Conservation (phyloP, 2,113 vertebrate species). For the Hirundichthys speculiger region DNA sequence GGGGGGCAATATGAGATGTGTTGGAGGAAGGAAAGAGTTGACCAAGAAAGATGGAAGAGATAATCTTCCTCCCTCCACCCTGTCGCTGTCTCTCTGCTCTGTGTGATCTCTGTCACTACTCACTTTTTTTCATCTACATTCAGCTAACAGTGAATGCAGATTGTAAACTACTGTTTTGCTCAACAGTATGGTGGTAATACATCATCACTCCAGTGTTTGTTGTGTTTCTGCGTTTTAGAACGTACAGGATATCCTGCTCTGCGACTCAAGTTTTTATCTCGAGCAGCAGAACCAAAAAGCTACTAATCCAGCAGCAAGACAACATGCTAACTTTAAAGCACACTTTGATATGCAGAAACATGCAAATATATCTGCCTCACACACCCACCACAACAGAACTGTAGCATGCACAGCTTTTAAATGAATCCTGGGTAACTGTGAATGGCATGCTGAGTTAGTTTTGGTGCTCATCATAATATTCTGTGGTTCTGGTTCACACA, state of each 20-base stretch:
- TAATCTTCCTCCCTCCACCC: slow-evolving; percentile 29
- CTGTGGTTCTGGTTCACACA: no score
- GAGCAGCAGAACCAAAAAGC: slow-evolving; percentile 30
- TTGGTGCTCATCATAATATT: no score
- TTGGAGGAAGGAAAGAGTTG: slow-evolving; percentile 46
- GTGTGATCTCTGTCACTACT: no score
- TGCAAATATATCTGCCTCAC: neutral
- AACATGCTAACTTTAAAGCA: neutral
- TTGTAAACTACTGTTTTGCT: slow-evolving; percentile 1
- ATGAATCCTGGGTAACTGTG: no score
- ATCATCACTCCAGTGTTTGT: neutral
- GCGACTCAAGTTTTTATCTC: slow-evolving; percentile 34
- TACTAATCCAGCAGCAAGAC: slow-evolving; percentile 7
- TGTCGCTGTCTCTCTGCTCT: neutral
- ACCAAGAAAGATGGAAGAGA: slow-evolving; percentile 48
- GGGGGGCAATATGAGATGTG: no score
- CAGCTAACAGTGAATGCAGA: neutral
- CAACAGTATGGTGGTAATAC: neutral
- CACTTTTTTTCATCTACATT: no score
- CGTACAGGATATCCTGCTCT: slow-evolving; percentile 58
- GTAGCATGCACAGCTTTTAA: no score
- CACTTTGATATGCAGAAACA: neutral
- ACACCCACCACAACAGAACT: neutral
- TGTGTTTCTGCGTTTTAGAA: slow-evolving; percentile 17
- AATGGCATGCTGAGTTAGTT: no score